Evolutionary conservation across 64 coral and sea anemone species (phyloP).

Genomic region (Dendrophyllia cribrosa): DNA sequence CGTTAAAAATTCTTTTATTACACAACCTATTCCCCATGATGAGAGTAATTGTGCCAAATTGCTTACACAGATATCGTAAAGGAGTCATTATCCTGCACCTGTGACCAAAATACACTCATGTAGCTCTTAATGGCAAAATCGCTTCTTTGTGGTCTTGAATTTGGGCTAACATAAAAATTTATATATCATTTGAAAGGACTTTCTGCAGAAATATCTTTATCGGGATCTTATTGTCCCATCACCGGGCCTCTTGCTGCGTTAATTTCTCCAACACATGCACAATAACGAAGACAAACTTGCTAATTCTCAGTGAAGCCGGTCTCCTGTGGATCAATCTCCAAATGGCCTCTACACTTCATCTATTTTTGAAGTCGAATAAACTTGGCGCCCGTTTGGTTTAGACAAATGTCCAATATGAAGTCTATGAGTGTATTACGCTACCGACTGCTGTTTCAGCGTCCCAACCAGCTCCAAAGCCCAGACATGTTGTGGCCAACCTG

Average conservation of each 20-base stretch:
- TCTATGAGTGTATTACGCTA: not conserved
- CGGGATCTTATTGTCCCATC: no score
- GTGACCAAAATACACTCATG: not conserved
- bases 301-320: not conserved
- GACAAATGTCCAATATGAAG: not conserved
- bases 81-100: not conserved
- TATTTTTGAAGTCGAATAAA: no score
- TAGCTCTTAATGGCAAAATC: not conserved
- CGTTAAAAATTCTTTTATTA: not conserved
- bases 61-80: not conserved
- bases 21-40: not conserved
- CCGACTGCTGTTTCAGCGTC: conserved; percentile 30
- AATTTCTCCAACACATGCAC: not conserved
- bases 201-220: no score
- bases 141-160: not conserved
- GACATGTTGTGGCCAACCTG: conserved; percentile 79
- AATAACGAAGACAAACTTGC: not conserved
- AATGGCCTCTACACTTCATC: no score
- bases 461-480: conserved; percentile 70
- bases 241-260: no score
- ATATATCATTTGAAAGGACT: not conserved
- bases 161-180: not conserved
- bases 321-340: not conserved
- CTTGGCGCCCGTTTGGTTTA: not conserved
- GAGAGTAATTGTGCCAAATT: not conserved